A percentile compares a stretch with the other conserved stretches of the same genome.
These are phyloP conservation scores for Thunnus albacares DNA, from an alignment of 2,797 vertebrate genomes.

Conservation along the genomic window DNA sequence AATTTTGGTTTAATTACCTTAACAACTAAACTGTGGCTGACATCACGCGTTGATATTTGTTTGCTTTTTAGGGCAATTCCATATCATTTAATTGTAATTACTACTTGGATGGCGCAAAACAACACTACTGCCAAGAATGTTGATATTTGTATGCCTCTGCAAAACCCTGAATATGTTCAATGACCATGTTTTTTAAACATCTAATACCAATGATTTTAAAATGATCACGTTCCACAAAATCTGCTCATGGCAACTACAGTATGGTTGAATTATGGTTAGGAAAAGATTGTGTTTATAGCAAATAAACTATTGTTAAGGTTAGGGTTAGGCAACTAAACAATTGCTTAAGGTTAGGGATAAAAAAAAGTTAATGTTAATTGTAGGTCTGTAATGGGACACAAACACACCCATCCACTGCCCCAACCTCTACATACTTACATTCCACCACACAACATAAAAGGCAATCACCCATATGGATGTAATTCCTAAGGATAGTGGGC, in stretches of 20 bases:
- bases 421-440: no score
- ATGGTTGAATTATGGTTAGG: neutral
- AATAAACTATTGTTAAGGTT: neutral
- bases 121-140: neutral
- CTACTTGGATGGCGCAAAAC: neutral
- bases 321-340: neutral
- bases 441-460: no score
- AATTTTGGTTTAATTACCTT: conserved; percentile 17
- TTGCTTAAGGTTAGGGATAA: no score
- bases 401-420: neutral
- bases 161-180: neutral
- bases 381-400: neutral
- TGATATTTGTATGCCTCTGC: no score
- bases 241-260: neutral
- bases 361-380: no score
- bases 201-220: neutral
- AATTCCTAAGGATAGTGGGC: neutral
- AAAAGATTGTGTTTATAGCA: no score
- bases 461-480: neutral
- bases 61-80: neutral
- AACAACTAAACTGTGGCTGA: neutral
- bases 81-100: conserved; percentile 1
- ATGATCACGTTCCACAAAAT: neutral
- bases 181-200: no score
- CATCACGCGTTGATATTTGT: neutral